Base-by-base conservation (phyloP, 1,140 invertebrate species). In the Camponotus vicinus region DNA sequence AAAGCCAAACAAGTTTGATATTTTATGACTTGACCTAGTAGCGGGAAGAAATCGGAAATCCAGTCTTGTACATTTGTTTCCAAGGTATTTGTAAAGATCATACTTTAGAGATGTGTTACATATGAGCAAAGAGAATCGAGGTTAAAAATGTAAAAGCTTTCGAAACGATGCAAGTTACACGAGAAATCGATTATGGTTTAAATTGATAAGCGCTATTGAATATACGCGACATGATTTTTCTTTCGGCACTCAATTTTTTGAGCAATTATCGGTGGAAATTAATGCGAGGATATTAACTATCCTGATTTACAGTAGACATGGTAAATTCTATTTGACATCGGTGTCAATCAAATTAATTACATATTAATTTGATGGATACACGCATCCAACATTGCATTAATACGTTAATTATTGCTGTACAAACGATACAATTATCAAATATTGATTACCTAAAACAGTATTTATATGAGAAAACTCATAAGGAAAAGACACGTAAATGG, bases 311-410 rank as follows among this genome's bases (percentile, higher is more conserved):
- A 61, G 32, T 8, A 37, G 13, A 11, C n/a, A 27, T 27, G 27
- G 0, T 27, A 45, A n/a, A 11, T 75, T 73, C 79, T 83, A 73
- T 73, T 45, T 70, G 52, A 80, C n/a, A 11, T 21, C n/a, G 4
- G 21, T 45, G 40, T 40, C 52, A 61, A 63, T 83, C 69, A 73
- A 73, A 83, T 73, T 63, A 75, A 57, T 83, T 61, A 45, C 13
- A 45, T 8, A 83, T 63, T 57, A 61, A 61, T 83, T 83, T 61
- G n/a, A 63, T 75, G 27, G 63, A 61, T 61, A 32, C 27, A 13
- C 3, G 9, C n/a, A 73, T 83, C 55, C 55, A 27, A 83, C 61
- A 73, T 83, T 34, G 34, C 67, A 2, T 8, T 73, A 59, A 71
- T 37, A 42, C 42, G 40, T 73, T 71, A 45, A 21, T n/a, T 55